These are phyloP conservation scores for Thunnus thynnus DNA, from an alignment of 2,113 vertebrate genomes.

Conservation along the genomic window DNA sequence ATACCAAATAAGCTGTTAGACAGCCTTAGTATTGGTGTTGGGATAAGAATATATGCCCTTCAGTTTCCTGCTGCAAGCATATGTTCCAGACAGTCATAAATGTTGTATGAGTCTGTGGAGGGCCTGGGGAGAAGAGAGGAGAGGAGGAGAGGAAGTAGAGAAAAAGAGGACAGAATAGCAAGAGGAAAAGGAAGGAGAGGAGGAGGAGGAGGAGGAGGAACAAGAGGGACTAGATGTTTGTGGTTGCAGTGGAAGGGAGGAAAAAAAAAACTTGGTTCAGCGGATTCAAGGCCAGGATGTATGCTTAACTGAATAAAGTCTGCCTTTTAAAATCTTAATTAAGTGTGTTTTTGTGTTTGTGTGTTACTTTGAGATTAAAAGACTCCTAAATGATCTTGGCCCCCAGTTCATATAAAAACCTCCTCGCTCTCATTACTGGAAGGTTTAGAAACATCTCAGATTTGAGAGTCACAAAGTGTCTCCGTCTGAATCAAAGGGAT, in stretches of 20 bases:
- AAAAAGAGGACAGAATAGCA: conserved; percentile 19
- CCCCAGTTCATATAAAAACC: conserved; percentile 24
- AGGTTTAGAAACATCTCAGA: conserved; percentile 24
- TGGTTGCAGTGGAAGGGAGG: background rate
- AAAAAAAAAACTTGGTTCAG: background rate
- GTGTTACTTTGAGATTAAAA: conserved; percentile 42
- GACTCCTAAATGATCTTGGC: conserved; percentile 32
- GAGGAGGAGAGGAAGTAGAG: background rate
- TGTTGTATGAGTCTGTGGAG: conserved; percentile 71
- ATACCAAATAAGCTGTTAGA: conserved; percentile 46
- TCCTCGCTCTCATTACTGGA: conserved; percentile 43
- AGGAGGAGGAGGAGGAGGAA: background rate
- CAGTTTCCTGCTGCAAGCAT: conserved; percentile 56
- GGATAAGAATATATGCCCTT: conserved; percentile 56
- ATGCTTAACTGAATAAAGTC: conserved; percentile 19
- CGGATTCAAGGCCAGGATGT: conserved; percentile 34
- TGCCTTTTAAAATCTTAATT: conserved; percentile 26
- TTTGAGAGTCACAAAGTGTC: conserved; percentile 8
- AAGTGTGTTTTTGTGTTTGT: conserved; percentile 13
- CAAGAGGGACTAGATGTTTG: conserved; percentile 11
- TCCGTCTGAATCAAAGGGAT: conserved; percentile 19
- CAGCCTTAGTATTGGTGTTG: conserved; percentile 43
- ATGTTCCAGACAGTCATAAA: conserved; percentile 72
- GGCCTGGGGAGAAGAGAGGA: conserved; percentile 20
- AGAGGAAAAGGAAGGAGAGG: background rate